phyloP scores from a whole-genome alignment of 2,113 vertebrate genomes.

The Thamnaconus septentrionalis region DNA sequence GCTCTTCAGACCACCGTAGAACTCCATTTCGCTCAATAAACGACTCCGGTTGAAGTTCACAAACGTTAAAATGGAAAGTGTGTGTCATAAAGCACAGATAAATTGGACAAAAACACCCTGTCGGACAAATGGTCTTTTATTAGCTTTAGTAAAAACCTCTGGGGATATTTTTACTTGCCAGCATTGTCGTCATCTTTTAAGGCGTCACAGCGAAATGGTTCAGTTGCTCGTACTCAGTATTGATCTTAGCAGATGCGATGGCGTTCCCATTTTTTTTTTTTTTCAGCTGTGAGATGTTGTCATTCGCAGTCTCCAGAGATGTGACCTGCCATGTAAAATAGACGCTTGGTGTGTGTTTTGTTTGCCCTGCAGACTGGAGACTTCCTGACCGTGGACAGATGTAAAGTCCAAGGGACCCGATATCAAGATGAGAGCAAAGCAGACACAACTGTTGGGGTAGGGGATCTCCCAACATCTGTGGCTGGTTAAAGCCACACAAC shows the following conservation, averaged over 20 bases:
- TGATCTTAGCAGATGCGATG: neutral
- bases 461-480: conserved; percentile 32
- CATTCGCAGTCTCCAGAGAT: conserved; percentile 15
- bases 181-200: neutral
- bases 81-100: conserved; percentile 39
- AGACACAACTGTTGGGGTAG: conserved; percentile 64
- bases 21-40: conserved; percentile 48
- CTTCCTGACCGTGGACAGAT: conserved; percentile 71
- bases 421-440: conserved; percentile 67
- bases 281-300: neutral
- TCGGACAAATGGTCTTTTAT: conserved; percentile 1
- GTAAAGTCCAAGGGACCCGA: conserved; percentile 62
- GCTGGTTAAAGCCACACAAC: too few relatives aligned
- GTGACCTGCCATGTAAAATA: conserved; percentile 1
- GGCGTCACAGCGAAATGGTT: neutral
- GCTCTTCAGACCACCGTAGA: conserved; percentile 25
- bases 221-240: neutral
- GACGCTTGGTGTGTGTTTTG: conserved; percentile 19
- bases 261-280: neutral
- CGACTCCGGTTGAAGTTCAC: conserved; percentile 32
- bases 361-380: conserved; percentile 62
- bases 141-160: neutral
- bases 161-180: conserved; percentile 10
- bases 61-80: conserved; percentile 24
- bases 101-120: conserved; percentile 9